Evolutionary conservation across 1,140 invertebrate species (phyloP), one percentile per base, ranked within the genome.

Genomic region (Lepidurus packardi): DNA sequence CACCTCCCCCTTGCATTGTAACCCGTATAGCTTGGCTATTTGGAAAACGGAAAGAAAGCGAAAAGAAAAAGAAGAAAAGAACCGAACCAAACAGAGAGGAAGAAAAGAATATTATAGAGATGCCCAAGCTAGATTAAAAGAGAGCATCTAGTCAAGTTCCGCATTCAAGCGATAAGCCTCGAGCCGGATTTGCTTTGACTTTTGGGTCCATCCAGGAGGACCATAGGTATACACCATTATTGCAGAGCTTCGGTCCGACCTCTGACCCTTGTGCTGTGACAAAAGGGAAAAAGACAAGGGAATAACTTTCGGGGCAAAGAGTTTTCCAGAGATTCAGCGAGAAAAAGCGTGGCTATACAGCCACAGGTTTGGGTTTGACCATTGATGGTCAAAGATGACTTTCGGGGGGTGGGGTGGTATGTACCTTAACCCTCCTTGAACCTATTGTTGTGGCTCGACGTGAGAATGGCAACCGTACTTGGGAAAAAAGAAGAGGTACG

Each of bases 111-210:
- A 34, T 34, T 34, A 65, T 13, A 21, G 53, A 65, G 53, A 65
- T 65, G 53, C 13, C 13, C 53, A 65, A 65, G 53, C 53, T 21
- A 65, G 53, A 65, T 65, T 65, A 65, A 65, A 65, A 65, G 53
- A 65, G 53, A 65, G 53, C 53, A 21, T 65, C 6, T 47, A 65
- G 53, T 65, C 53, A 7, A 65, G 53, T 65, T 65, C 53, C 53
- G 53, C 53, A 16, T 65, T 65, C 16, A 65, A 65, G 9, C 53
- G 53, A 65, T 11, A 65, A 65, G 21, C 34, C 34, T 34, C 34
- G 21, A 65, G 53, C 53, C 53, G 13, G 13, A 65, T 65, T 9
- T 65, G 45, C 16, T 11, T 47, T 11, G 45, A 47, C 45, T 47
- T 47, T 10, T 47, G 16, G 16, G 45, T 16, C 10, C 16, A 47